Evolutionary conservation across 2,797 vertebrate genomes (phyloP).

Genomic region (Percopsis omiscomaycus): DNA sequence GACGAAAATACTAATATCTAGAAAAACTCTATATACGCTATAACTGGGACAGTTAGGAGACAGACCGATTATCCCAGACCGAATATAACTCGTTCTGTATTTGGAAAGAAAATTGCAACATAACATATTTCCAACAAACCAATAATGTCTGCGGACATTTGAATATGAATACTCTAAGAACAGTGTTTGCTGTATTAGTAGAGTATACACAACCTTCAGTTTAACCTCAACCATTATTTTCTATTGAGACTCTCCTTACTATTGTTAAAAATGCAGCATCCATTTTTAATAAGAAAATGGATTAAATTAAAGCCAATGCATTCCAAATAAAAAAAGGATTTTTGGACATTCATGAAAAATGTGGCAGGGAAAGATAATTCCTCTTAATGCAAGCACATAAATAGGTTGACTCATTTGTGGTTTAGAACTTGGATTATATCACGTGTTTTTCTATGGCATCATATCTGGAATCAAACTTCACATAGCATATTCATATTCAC

Average conservation of each 20-base stretch:
- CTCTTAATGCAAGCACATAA: constrained; percentile 79
- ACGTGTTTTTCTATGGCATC: constrained; percentile 38
- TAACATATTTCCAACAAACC: constrained; percentile 32
- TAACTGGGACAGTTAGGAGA: neutral
- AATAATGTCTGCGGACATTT: constrained; percentile 65
- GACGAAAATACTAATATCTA: neutral
- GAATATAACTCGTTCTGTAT: constrained; percentile 47
- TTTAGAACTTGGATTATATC: constrained; percentile 70
- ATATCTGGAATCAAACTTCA: constrained; percentile 40
- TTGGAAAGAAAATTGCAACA: constrained; percentile 42
- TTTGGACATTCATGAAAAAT: constrained; percentile 78
- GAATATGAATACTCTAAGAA: constrained; percentile 69
- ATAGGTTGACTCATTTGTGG: constrained; percentile 72
- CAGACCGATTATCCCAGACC: constrained; percentile 14
- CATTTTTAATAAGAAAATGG: constrained; percentile 76
- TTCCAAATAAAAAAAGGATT: constrained; percentile 80
- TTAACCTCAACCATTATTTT: constrained; percentile 82
- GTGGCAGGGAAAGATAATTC: constrained; percentile 84
- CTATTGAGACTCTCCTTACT: constrained; percentile 71
- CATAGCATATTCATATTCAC: neutral
- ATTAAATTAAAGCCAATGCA: constrained; percentile 81
- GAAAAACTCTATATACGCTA: constrained; percentile 11
- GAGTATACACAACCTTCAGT: constrained; percentile 79
- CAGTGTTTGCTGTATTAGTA: constrained; percentile 69
- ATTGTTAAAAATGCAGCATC: constrained; percentile 80